phyloP scores from a whole-genome alignment of 2,797 vertebrate genomes.

The Chiloscyllium punctatum region DNA sequence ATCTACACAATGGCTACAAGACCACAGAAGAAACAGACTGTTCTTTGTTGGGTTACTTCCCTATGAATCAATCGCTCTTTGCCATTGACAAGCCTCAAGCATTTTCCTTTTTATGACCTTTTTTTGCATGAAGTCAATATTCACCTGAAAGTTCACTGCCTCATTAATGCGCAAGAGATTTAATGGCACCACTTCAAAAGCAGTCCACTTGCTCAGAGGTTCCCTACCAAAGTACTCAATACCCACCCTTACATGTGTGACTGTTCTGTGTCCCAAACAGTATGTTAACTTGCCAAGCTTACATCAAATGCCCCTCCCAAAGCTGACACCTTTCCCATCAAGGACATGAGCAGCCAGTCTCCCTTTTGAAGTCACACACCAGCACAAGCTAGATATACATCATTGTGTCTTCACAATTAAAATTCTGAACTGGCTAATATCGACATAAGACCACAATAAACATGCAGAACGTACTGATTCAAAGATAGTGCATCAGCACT shows the following conservation, averaged over 20 bases:
- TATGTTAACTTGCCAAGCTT: not conserved
- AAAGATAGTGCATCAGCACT: too few relatives aligned
- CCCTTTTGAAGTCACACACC: not conserved
- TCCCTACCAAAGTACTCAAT: not conserved
- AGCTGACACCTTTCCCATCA: not conserved
- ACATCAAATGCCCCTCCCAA: not conserved
- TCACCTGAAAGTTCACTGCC: not conserved
- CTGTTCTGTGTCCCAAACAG: not conserved
- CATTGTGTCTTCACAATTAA: not conserved
- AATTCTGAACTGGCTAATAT: not conserved
- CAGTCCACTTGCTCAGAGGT: not conserved
- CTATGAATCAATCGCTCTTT: not conserved
- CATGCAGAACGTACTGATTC: not conserved
- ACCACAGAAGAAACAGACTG: not conserved
- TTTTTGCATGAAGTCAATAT: not conserved
- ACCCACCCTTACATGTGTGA: not conserved
- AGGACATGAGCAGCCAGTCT: not conserved
- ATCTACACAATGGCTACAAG: not conserved
- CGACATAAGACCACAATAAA: too few relatives aligned
- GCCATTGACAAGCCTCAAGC: not conserved
- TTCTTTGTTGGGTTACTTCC: not conserved
- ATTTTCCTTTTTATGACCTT: not conserved
- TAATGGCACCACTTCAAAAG: not conserved
- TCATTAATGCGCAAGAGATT: not conserved
- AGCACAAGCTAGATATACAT: not conserved